Percentiles rank a stretch among this genome's conserved stretches.
These are phyloP conservation scores for Streblospio benedicti DNA, from an alignment of 1,140 invertebrate species.

Conservation along the genomic window DNA sequence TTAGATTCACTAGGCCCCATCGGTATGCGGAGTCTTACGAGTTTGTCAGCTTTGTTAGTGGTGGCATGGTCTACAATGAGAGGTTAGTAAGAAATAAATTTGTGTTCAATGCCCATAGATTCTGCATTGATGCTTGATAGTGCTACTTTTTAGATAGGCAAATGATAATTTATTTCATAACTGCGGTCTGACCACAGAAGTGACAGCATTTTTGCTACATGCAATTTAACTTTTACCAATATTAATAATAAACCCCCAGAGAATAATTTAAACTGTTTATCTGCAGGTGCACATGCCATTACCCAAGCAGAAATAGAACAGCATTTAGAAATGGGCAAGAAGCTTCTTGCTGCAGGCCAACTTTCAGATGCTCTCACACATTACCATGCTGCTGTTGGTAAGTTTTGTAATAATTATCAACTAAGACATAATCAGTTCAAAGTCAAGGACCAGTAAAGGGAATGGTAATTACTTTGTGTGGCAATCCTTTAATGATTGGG, in stretches of 20 bases:
- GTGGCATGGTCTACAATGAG: conserved; percentile 5
- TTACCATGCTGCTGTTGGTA: conserved; percentile 95
- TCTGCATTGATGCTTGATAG: neutral
- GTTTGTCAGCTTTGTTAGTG: conserved; percentile 6
- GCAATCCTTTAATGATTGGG: too few relatives aligned
- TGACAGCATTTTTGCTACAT: neutral
- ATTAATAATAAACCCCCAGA: neutral
- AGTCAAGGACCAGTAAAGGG: too few relatives aligned
- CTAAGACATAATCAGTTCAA: too few relatives aligned
- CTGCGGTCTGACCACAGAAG: neutral
- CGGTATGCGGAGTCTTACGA: neutral
- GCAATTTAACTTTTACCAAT: neutral
- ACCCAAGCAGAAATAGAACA: conserved; percentile 64
- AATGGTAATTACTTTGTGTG: too few relatives aligned
- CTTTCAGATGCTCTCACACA: conserved; percentile 91
- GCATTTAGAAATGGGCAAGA: conserved; percentile 85
- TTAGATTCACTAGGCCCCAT: conserved; percentile 4
- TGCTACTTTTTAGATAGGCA: neutral
- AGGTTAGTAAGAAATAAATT: neutral
- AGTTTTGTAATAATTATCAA: conserved; percentile 47
- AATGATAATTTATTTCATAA: neutral
- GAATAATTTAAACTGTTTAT: neutral
- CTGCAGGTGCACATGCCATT: neutral
- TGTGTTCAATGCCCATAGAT: neutral
- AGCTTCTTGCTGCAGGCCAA: conserved; percentile 81